phyloP scores from a whole-genome alignment of 2,888 invertebrate genomes.

The Oithona nana region DNA sequence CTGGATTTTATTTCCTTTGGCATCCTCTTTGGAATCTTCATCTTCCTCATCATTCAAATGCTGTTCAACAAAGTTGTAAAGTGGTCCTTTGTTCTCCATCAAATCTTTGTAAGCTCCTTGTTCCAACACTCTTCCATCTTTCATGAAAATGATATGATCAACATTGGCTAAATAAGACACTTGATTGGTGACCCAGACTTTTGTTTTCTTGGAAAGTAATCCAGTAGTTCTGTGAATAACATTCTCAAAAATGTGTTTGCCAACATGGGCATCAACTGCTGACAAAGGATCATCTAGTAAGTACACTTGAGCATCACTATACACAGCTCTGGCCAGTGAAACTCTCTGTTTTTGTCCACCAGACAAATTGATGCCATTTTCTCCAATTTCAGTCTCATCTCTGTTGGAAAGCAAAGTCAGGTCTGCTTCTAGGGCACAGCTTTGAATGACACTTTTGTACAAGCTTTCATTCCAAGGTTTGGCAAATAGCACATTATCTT shows the following conservation, averaged over 20 bases:
- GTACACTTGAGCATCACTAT: conserved; percentile 52
- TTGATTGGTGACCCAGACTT: conserved; percentile 84
- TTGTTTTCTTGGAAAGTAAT: conserved; percentile 52
- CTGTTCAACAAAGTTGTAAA: not conserved
- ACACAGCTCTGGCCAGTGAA: conserved; percentile 30
- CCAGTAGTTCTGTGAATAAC: conserved; percentile 46
- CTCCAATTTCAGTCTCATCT: conserved; percentile 35
- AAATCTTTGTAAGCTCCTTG: conserved; percentile 73
- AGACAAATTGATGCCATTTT: conserved; percentile 34
- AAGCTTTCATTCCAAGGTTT: conserved; percentile 23
- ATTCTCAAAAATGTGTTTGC: conserved; percentile 70
- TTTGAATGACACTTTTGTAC: conserved; percentile 24
- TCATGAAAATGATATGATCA: conserved; percentile 72
- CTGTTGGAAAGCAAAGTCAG: conserved; percentile 30
- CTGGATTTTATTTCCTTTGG: too few species aligned
- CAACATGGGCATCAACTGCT: conserved; percentile 77
- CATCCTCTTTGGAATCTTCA: not conserved
- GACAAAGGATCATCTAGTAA: conserved; percentile 74
- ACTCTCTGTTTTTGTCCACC: conserved; percentile 38
- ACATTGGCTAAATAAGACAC: conserved; percentile 77
- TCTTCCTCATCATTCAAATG: not conserved
- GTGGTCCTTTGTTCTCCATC: conserved; percentile 44
- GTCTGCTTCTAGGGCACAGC: conserved; percentile 32
- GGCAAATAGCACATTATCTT: conserved; percentile 83
- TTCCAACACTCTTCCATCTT: conserved; percentile 68